Evolutionary conservation across 1,140 invertebrate species (phyloP).

Genomic region (Drosophila sulfurigaster): DNA sequence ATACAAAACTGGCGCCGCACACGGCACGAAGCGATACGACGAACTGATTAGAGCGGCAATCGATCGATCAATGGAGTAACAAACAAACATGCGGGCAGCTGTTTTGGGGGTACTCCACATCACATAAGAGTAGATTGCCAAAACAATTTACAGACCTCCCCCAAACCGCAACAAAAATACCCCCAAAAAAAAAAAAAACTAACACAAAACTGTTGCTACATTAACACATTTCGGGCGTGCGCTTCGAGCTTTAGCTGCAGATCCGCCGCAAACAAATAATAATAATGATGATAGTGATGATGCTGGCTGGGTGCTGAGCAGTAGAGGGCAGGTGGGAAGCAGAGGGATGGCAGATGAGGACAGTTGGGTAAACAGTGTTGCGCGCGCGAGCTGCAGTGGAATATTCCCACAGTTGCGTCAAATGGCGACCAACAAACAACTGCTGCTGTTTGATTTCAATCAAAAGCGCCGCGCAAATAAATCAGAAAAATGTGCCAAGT

Average conservation of each 20-base stretch:
- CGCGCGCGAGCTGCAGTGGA: slow-evolving; percentile 65
- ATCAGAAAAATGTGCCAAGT: slow-evolving; percentile 77
- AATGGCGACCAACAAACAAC: slow-evolving; percentile 38
- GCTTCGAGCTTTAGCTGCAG: slow-evolving; percentile 18
- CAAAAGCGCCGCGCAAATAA: slow-evolving; percentile 70
- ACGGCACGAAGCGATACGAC: slow-evolving; percentile 57
- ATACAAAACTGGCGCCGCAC: slow-evolving; percentile 51
- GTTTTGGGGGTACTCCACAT: slow-evolving; percentile 13
- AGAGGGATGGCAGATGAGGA: slow-evolving; percentile 1
- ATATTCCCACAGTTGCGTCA: slow-evolving; percentile 81
- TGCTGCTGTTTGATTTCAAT: slow-evolving; percentile 67
- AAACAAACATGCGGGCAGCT: slow-evolving; percentile 25
- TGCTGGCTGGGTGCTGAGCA: too few species aligned
- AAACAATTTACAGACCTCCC: slow-evolving; percentile 58
- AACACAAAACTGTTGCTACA: slow-evolving; percentile 73
- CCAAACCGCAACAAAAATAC: slow-evolving; percentile 6
- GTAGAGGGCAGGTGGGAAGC: too few species aligned
- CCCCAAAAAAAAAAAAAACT: slow-evolving; percentile 43
- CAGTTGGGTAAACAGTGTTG: slow-evolving; percentile 61
- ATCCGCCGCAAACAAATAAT: background rate
- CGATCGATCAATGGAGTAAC: slow-evolving; percentile 43
- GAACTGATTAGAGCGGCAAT: slow-evolving; percentile 67
- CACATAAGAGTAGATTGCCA: slow-evolving; percentile 39
- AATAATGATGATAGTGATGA: too few species aligned
- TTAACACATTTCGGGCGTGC: slow-evolving; percentile 74